These are phyloP conservation scores for Brachypodius melanocephalos DNA, from an alignment of 2,113 vertebrate species.

Conservation along the genomic window DNA sequence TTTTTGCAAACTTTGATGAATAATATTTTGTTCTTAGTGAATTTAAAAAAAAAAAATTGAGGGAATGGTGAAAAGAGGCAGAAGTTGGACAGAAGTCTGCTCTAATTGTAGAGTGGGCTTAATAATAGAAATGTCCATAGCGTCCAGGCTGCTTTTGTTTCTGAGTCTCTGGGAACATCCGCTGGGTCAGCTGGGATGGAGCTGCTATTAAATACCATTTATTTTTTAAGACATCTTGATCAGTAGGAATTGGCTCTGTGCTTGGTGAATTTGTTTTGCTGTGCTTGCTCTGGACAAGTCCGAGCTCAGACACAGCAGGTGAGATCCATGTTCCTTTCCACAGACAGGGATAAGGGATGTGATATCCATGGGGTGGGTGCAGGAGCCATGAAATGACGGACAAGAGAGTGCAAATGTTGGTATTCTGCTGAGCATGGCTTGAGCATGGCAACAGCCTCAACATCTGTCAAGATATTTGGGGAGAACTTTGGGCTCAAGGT, in stretches of 20 bases:
- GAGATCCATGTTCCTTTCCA: not conserved
- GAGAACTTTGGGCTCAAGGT: not conserved
- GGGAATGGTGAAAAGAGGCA: constrained; percentile 29
- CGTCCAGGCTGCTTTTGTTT: not conserved
- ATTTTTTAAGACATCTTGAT: constrained; percentile 12
- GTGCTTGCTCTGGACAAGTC: not conserved
- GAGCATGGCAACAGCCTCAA: not conserved
- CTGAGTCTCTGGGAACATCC: not conserved
- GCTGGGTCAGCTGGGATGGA: not conserved
- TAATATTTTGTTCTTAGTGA: constrained; percentile 61
- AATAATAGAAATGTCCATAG: not conserved
- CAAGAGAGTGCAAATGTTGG: not conserved
- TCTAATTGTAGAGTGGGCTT: constrained; percentile 10
- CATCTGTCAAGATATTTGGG: not conserved
- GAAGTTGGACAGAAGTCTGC: constrained; percentile 1
- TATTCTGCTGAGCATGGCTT: not conserved
- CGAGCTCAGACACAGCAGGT: not conserved
- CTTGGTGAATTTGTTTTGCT: not conserved
- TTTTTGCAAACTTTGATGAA: constrained; percentile 52
- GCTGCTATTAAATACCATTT: constrained; percentile 17
- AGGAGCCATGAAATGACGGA: not conserved
- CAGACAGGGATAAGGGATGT: not conserved
- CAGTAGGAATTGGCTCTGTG: not conserved
- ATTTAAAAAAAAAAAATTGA: not conserved
- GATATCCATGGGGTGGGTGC: not conserved